A percentile compares a stretch with the other conserved stretches of the same genome.
Evolutionary conservation across 1,140 invertebrate genomes (phyloP).

Genomic region (Bombus breviceps): DNA sequence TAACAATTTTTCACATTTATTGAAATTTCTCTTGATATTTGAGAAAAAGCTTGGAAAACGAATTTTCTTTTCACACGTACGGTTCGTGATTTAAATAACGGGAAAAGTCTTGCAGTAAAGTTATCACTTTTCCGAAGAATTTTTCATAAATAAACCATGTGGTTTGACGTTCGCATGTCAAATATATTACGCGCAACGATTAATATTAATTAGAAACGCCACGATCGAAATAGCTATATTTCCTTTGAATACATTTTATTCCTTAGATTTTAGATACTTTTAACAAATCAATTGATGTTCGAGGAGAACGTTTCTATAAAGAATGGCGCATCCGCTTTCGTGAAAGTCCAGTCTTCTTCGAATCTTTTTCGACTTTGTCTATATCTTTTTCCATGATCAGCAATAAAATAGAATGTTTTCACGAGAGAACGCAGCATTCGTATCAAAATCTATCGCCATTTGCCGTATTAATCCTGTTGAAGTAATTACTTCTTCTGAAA

Average conservation of each 20-base stretch:
- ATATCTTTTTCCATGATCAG: background rate
- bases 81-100: constrained; percentile 4
- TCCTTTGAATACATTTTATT: background rate
- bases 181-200: background rate
- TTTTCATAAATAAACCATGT: background rate
- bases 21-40: too few relatives aligned
- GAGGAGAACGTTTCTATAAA: background rate
- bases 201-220: background rate
- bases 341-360: background rate
- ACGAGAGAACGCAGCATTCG: too few relatives aligned
- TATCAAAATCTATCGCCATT: too few relatives aligned
- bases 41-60: background rate
- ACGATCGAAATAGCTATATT: background rate
- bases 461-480: too few relatives aligned
- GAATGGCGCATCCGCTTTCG: background rate
- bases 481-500: background rate
- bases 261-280: background rate
- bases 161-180: background rate
- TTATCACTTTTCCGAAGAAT: background rate
- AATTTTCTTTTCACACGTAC: background rate
- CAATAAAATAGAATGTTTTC: background rate
- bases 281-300: background rate
- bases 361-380: constrained; percentile 38
- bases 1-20: background rate
- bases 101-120: background rate